These are phyloP conservation scores for Australoheros scitulus DNA, from an alignment of 2,113 vertebrate species.

Conservation along the genomic window DNA sequence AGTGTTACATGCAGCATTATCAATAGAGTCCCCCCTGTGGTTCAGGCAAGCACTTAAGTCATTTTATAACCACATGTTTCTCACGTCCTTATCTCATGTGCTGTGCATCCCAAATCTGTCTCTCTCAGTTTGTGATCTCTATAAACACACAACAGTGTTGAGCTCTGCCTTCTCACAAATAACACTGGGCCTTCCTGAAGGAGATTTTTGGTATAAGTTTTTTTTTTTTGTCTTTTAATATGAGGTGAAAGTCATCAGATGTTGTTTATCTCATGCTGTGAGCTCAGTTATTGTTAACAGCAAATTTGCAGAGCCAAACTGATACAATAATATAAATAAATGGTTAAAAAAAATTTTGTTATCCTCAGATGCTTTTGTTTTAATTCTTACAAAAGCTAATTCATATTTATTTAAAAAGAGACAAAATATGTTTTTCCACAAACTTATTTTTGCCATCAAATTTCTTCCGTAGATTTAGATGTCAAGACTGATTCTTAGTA, in stretches of 20 bases:
- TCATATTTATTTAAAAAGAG: not conserved
- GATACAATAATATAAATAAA: not conserved
- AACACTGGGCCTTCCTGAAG: not conserved
- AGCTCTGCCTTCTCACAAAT: not conserved
- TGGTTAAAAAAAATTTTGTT: not conserved
- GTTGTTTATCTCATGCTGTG: not conserved
- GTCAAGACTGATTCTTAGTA: not conserved
- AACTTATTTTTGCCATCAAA: not conserved
- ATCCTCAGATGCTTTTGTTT: not conserved
- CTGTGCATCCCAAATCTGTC: not conserved
- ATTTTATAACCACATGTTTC: not conserved
- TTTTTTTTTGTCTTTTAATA: not conserved
- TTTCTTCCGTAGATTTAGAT: not conserved
- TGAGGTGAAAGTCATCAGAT: not conserved
- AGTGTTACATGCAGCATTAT: constrained; percentile 7
- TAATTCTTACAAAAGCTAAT: not conserved
- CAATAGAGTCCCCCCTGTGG: not conserved
- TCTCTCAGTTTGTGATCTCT: not conserved
- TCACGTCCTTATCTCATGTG: not conserved
- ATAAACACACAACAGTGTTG: not conserved
- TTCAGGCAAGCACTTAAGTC: not conserved
- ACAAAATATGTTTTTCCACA: too few species aligned
- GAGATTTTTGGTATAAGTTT: not conserved
- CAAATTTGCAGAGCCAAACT: not conserved
- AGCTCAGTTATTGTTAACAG: not conserved